phyloP scores from a whole-genome alignment of 2,888 invertebrate genomes.

The Aphrophora alni region DNA sequence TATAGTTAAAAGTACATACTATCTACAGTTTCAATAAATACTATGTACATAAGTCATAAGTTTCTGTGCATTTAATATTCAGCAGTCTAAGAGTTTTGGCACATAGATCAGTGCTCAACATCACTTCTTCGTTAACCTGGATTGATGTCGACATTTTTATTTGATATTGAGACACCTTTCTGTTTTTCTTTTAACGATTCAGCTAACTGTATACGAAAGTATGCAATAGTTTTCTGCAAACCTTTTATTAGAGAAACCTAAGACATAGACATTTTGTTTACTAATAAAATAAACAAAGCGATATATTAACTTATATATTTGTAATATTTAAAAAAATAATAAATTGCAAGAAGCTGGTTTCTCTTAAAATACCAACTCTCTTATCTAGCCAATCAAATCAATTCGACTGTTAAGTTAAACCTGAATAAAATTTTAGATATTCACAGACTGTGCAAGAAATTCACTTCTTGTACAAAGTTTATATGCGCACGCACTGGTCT shows the following conservation, averaged over 20 bases:
- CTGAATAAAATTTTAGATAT: too few relatives aligned
- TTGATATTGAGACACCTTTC: background rate
- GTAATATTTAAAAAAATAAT: too few relatives aligned
- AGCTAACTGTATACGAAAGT: conserved; percentile 86
- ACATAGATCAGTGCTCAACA: background rate
- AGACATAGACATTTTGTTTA: conserved; percentile 46
- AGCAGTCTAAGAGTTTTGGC: background rate
- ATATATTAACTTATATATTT: too few relatives aligned
- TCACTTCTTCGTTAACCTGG: conserved; percentile 7
- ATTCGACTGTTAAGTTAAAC: too few relatives aligned
- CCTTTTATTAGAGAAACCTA: conserved; percentile 84
- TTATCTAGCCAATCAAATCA: too few relatives aligned
- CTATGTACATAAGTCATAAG: background rate
- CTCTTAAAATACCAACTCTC: too few relatives aligned
- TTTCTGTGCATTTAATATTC: background rate
- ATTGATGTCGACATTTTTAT: conserved; percentile 26
- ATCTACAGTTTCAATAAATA: background rate
- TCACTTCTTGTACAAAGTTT: too few relatives aligned
- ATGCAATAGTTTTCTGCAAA: conserved; percentile 88
- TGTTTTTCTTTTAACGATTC: conserved; percentile 47
- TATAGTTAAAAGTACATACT: background rate
- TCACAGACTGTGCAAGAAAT: too few relatives aligned
- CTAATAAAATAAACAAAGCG: too few relatives aligned
- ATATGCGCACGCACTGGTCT: too few relatives aligned
- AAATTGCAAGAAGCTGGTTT: too few relatives aligned